A percentile compares a stretch with the other conserved stretches of the same genome.
phyloP scores from a whole-genome alignment of 2,888 invertebrate genomes.

The Tipula confusa region DNA sequence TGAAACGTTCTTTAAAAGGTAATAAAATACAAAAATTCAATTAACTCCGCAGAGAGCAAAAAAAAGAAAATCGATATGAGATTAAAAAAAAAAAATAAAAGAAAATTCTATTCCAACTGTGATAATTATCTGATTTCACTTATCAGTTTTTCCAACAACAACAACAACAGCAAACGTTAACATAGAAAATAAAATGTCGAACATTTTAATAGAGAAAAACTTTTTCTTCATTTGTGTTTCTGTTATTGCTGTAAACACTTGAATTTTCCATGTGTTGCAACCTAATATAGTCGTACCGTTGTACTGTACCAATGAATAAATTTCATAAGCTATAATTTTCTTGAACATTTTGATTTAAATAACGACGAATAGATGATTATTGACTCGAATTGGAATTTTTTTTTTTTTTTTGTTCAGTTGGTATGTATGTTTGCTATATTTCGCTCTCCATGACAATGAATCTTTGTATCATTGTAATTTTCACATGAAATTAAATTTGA shows the following conservation, averaged over 20 bases:
- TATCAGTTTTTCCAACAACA: constrained; percentile 6
- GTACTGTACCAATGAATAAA: neutral
- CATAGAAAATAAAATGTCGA: neutral
- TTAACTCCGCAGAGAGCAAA: neutral
- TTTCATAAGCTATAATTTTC: neutral
- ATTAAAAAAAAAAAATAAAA: neutral
- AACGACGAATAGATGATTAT: neutral
- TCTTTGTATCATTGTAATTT: neutral
- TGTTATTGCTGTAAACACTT: neutral
- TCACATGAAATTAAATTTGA: neutral
- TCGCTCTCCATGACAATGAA: neutral
- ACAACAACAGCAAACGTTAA: neutral
- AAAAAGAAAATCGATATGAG: neutral
- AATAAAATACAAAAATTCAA: constrained; percentile 16
- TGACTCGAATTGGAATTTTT: neutral
- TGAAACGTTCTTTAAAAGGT: neutral
- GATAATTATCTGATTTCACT: constrained; percentile 25
- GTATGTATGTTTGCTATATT: neutral
- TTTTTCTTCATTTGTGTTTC: neutral
- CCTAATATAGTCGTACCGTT: neutral
- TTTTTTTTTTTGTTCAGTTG: neutral
- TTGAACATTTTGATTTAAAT: neutral
- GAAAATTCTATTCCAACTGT: constrained; percentile 16
- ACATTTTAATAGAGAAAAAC: neutral
- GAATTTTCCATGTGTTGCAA: neutral